Conservation (phyloP, 2,113 vertebrate species). For the Accipiter cooperii region DNA sequence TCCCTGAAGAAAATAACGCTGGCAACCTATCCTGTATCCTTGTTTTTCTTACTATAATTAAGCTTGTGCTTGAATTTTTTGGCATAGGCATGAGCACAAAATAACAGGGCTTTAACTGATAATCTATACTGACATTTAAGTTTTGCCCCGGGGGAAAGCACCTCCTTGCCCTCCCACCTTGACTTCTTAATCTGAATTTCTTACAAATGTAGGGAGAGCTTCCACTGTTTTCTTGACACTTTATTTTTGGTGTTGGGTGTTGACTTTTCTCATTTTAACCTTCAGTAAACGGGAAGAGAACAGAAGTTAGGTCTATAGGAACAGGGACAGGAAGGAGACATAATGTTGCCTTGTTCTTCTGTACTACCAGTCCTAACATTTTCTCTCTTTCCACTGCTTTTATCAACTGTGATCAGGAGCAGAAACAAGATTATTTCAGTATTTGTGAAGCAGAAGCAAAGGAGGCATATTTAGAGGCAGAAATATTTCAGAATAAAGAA, state of each 20-base stretch:
- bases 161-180: not conserved
- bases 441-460: not conserved
- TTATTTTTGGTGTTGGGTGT: not conserved
- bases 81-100: not conserved
- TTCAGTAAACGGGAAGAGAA: not conserved
- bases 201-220: not conserved
- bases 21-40: not conserved
- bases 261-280: not conserved
- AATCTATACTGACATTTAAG: conserved; percentile 41
- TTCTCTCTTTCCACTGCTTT: not conserved
- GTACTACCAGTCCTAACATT: not conserved
- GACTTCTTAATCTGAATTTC: not conserved
- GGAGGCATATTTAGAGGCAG: not conserved
- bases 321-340: not conserved
- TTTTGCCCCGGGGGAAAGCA: conserved; percentile 1
- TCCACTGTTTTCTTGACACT: not conserved
- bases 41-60: conserved; percentile 29
- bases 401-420: not conserved
- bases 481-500: not conserved
- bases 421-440: not conserved
- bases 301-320: not conserved
- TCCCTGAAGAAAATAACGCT: not conserved
- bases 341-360: not conserved
- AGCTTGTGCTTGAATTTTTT: not conserved
- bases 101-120: not conserved